These are phyloP conservation scores for Polylopha cassiicola DNA, from an alignment of 2,888 invertebrate genomes.

Conservation along the genomic window DNA sequence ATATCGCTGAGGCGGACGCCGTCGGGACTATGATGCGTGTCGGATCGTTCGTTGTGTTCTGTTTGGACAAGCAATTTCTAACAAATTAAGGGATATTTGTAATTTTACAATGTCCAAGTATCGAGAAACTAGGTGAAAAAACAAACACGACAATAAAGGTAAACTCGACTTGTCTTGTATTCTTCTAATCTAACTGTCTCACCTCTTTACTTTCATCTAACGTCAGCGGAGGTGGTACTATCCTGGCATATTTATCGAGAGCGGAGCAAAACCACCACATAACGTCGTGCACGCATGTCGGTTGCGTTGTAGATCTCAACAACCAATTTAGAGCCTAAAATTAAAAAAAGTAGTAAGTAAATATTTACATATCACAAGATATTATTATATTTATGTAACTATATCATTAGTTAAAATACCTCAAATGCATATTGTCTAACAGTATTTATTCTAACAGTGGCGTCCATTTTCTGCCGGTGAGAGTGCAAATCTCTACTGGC, in stretches of 20 bases:
- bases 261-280: conserved; percentile 98
- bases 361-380: too few relatives aligned
- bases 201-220: conserved; percentile 60
- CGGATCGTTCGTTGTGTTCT: conserved; percentile 39
- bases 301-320: conserved; percentile 92
- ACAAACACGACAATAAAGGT: too few relatives aligned
- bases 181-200: conserved; percentile 9
- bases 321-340: conserved; percentile 94
- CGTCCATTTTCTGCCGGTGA: conserved; percentile 90
- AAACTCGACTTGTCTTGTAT: too few relatives aligned
- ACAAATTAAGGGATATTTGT: too few relatives aligned
- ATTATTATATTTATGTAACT: too few relatives aligned
- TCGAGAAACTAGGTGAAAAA: too few relatives aligned
- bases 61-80: conserved; percentile 1
- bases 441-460: conserved; percentile 87
- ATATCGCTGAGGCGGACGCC: conserved; percentile 56
- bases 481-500: conserved; percentile 91
- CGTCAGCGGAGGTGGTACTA: conserved; percentile 43
- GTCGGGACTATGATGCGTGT: conserved; percentile 37
- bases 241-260: conserved; percentile 76
- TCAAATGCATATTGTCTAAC: conserved; percentile 93
- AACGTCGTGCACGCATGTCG: conserved; percentile 93
- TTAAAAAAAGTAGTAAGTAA: conserved; percentile 3
- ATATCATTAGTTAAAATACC: too few relatives aligned
- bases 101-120: too few relatives aligned